Evolutionary conservation across 2,888 invertebrate species (phyloP), one percentile per base, ranked within the genome.

Genomic region (Notodonta ziczac): DNA sequence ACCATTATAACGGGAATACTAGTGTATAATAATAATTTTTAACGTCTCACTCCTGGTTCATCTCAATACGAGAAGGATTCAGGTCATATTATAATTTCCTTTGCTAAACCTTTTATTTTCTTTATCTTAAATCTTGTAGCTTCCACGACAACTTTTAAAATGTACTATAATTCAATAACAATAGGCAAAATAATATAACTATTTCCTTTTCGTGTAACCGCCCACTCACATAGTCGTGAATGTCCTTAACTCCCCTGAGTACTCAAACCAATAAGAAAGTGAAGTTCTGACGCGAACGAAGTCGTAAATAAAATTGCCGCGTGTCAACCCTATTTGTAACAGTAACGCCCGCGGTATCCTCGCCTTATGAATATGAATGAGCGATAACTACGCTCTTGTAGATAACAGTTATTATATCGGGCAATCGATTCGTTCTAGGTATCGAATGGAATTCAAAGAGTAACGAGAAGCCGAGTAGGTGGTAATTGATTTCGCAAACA

Each of bases 341-440:
- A 71, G 74, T 70, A 73, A 63, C 62, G 73, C 76, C 74, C 65
- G 58, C 70, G 76, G 66, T 75, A 79, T 80, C 76, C 66, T 62
- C 69, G 66, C 73, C 82, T 84, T 82, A 88, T 90, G 89, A 90
- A 91, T 91, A 91, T 89, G 86, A 81, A 90, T 89, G 82, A 84
- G 78, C 69, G 76, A 86, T 88, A 87, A 86, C 82, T 84, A 82
- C 69, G 72, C 70, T 73, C 80, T 80, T 79, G 78, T 77, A 85
- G 88, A 88, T 88, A 88, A 86, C 82, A 84, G 84, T 86, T 87
- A 86, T 87, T 88, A 85, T 88, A 83, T 80, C 85, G 55, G 50
- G 39, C 54, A 67, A 63, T 63, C 56, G 62, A 58, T 65, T 60
- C 10, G 54, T 52, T 62, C 55, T 59, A 24, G 24, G 24, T 24